Conservation (phyloP, 2,797 vertebrate species). For the Pipistrellus kuhlii region DNA sequence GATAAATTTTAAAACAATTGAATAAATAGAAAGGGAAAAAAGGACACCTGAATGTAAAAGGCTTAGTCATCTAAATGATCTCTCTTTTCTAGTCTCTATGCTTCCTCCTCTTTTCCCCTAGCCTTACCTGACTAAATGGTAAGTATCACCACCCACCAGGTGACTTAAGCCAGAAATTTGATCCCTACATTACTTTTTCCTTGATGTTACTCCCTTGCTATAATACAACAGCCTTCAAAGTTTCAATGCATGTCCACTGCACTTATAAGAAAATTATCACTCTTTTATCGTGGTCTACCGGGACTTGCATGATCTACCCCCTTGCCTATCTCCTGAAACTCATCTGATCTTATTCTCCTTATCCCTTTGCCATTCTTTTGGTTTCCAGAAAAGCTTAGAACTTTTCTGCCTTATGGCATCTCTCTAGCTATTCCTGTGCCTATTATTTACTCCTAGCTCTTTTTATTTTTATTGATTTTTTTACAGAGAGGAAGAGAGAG, state of each 20-base stretch:
- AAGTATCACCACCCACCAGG: not conserved
- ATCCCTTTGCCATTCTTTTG: not conserved
- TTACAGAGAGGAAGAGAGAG: too few species aligned
- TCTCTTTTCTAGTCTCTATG: not conserved
- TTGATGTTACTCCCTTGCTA: not conserved
- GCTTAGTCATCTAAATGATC: not conserved
- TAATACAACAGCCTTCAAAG: not conserved
- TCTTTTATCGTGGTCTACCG: not conserved
- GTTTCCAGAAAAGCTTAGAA: not conserved
- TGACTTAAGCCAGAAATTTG: not conserved
- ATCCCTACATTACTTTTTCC: not conserved
- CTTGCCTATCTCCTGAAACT: not conserved
- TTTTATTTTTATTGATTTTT: too few species aligned
- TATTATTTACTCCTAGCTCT: not conserved
- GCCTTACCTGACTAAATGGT: not conserved
- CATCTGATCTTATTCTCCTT: not conserved
- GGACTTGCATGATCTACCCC: not conserved
- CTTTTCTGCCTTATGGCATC: not conserved
- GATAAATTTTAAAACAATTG: too few species aligned
- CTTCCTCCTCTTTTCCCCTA: not conserved
- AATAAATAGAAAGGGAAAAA: not conserved
- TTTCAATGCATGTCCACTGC: not conserved
- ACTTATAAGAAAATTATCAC: not conserved
- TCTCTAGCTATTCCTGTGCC: not conserved
- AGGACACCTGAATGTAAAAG: conserved; percentile 13